Evolutionary conservation across 2,888 invertebrate genomes (phyloP).

Genomic region (Pachliopta kotzebuea): DNA sequence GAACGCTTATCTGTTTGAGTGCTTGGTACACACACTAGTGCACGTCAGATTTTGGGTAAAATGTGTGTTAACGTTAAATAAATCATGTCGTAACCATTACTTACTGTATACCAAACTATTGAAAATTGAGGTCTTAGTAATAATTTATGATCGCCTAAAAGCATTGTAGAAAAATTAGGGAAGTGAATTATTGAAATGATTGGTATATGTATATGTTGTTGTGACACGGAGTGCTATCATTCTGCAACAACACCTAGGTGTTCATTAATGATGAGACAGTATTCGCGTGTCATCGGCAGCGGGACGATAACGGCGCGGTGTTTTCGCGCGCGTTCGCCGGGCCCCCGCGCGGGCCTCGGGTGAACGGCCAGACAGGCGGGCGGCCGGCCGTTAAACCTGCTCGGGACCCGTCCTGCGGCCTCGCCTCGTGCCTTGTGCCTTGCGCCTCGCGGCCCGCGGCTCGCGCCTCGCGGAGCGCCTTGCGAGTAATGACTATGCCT

Average conservation of each 20-base stretch:
- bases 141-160: conserved; percentile 1
- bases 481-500: conserved; percentile 16
- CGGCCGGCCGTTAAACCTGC: conserved; percentile 78
- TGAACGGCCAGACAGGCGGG: conserved; percentile 78
- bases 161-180: not conserved
- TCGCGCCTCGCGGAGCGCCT: conserved; percentile 29
- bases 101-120: not conserved
- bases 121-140: conserved; percentile 9
- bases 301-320: conserved; percentile 65
- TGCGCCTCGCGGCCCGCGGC: conserved; percentile 29
- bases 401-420: conserved; percentile 63
- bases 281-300: conserved; percentile 36
- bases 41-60: conserved; percentile 10
- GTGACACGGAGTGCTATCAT: too few relatives aligned
- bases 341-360: conserved; percentile 76
- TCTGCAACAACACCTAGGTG: conserved; percentile 18
- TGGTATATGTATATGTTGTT: too few relatives aligned
- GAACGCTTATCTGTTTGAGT: conserved; percentile 10
- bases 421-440: conserved; percentile 37
- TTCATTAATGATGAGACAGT: conserved; percentile 39
- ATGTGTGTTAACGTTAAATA: conserved; percentile 4
- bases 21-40: not conserved
- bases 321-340: conserved; percentile 70
- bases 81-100: not conserved
- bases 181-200: not conserved